Evolutionary conservation across 2,888 invertebrate species (phyloP), one percentile per base, ranked within the genome.

Genomic region (Sturmia bella): DNA sequence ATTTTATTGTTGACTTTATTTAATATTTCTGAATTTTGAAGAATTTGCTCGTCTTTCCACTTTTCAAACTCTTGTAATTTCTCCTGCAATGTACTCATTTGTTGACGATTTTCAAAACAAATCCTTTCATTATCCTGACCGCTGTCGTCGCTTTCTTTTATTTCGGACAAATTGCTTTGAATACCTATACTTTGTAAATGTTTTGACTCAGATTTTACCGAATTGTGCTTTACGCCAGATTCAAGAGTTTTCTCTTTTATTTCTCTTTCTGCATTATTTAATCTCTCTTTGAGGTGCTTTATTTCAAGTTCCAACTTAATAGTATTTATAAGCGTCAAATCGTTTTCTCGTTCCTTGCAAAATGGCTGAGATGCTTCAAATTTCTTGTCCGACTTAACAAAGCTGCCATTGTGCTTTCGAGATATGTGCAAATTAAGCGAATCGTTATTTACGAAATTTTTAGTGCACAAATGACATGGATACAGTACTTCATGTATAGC

Each of bases 271-370:
- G 94, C 92, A 54, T 91, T 91, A 87, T 93, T 94, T 1, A 94
- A 87, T 21, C 93, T 91, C 84, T 94, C 93, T 85, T 94, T 94
- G 9, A 94, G 87, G 43, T 92, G 92, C 86, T 94, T 94, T 45
- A 94, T 93, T 87, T 94, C 94, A 54, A 92, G 89, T 72, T 94
- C 92, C 75, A 95, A 89, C 87, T 93, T 94, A 50, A 93, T 93
- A 1, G 94, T 93, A 87, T 94, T 94, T 11, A 91, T 92, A 83
- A 92, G 88, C 54, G 91, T 91, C 52, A 87, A 83, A 64, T 92
- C 91, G 41, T 91, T 89, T 11, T 87, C 86, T 21, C 61, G 56
- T 61, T 86, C 54, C 17, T 80, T 59, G 32, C 32, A 70, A 11
- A 64, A 43, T 1, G 69, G 70, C 66, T 56, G 76, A 6, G 80